Evolutionary conservation across 2,888 invertebrate species (phyloP).

Genomic region (Diogma glabrata): DNA sequence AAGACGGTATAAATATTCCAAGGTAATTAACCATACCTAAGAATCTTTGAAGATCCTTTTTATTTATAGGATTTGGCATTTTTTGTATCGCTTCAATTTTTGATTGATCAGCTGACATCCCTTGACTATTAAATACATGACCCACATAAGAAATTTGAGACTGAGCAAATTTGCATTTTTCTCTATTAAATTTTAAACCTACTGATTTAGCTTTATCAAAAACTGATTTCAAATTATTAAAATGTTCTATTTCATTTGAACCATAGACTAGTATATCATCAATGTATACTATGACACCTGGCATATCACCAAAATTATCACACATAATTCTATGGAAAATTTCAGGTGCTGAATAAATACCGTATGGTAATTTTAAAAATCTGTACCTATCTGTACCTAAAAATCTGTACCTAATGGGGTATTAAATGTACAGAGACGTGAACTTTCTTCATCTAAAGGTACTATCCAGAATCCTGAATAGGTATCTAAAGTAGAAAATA

Average conservation of each 20-base stretch:
- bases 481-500: too few relatives aligned
- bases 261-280: constrained; percentile 15
- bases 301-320: too few relatives aligned
- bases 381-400: too few relatives aligned
- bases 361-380: too few relatives aligned
- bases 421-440: too few relatives aligned
- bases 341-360: too few relatives aligned
- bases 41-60: background rate
- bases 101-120: constrained; percentile 11
- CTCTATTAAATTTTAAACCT: constrained; percentile 9
- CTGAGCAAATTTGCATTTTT: constrained; percentile 10
- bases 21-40: background rate
- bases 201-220: constrained; percentile 10
- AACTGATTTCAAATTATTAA: constrained; percentile 4
- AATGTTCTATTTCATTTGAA: constrained; percentile 11
- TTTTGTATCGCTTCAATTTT: constrained; percentile 12
- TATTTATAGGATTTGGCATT: constrained; percentile 13
- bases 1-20: background rate
- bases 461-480: too few relatives aligned
- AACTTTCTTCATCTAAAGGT: too few relatives aligned
- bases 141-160: constrained; percentile 13
- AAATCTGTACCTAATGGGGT: too few relatives aligned
- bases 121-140: constrained; percentile 14
- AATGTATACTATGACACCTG: constrained; percentile 12
- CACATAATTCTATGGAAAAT: too few relatives aligned